Base-by-base conservation (phyloP, 2,797 vertebrate genomes). In the Myotis vivesi region DNA sequence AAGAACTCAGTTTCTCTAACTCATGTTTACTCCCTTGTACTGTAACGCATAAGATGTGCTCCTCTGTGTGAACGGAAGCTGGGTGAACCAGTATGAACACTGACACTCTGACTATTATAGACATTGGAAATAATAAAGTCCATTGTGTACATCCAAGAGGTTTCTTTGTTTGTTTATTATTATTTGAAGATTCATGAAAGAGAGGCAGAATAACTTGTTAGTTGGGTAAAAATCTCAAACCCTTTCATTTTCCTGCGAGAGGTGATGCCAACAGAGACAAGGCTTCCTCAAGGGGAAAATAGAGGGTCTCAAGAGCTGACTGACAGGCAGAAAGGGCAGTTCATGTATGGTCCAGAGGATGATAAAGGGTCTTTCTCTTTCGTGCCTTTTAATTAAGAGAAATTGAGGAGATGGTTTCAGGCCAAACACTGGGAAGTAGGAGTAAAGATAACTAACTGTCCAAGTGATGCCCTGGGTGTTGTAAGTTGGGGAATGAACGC, bases 41-140 rank as follows among this genome's bases (percentile, higher is more conserved):
- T n/a, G 1, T 30, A 85, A 36, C 9, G 33, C 33, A 17, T 15
- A 44, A 41, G 12, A 41, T 28, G 69, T 44, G 17, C 13, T 12
- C 3, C 1, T 0, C 15, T 46, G 2, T 53, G 13, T n/a, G 6
- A 91, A 69, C 0, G 38, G 33, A 23, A n/a, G 4, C n/a, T 49
- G 82, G n/a, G 30, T 6, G 20, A 46, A 59, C 12, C 20, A 71
- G 6, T 2, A 1, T 41, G 33, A 64, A 69, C 8, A 19, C 38
- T 23, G 46, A 79, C 19, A 55, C 1, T 59, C 36, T 68, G 66
- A 15, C 23, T 88, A 44, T 55, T 41, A 75, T 25, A n/a, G 17
- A 72, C 36, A 6, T 7, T 92, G 12, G 8, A 79, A 76, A 57
- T 33, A 87, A 55, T 68, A 30, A 71, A 76, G 3, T 33, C 2